Conservation (phyloP, 2,113 vertebrate genomes). For the Paramormyrops kingsleyae region DNA sequence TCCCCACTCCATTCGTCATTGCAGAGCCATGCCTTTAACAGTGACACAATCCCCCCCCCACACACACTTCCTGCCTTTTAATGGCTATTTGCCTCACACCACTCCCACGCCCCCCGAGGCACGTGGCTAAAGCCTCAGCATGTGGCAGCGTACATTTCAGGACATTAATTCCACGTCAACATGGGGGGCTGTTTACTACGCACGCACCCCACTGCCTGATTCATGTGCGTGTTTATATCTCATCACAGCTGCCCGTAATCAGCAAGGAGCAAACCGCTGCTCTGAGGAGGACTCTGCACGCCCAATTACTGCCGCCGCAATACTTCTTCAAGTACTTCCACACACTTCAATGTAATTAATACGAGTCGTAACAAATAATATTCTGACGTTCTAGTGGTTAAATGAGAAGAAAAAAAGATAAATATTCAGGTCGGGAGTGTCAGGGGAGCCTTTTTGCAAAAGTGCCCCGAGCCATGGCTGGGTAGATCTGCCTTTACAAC, state of each 20-base stretch:
- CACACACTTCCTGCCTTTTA: background rate
- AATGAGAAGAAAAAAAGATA: background rate
- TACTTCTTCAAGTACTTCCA: background rate
- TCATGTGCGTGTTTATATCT: conserved; percentile 32
- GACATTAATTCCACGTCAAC: background rate
- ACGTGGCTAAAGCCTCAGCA: background rate
- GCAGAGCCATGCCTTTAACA: background rate
- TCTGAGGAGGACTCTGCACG: conserved; percentile 22
- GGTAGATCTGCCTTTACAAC: background rate
- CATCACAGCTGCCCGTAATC: conserved; percentile 29
- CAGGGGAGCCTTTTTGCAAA: background rate
- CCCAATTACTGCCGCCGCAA: conserved; percentile 28
- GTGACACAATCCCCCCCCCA: background rate
- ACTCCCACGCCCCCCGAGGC: background rate
- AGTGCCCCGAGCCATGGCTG: background rate
- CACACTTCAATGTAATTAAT: conserved; percentile 30
- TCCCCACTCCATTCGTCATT: background rate
- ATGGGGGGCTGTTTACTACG: conserved; percentile 9
- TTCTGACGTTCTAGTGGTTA: conserved; percentile 4
- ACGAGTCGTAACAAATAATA: conserved; percentile 23
- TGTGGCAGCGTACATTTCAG: background rate
- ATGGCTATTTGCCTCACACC: background rate
- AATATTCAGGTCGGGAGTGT: background rate
- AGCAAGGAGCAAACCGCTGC: conserved; percentile 19
- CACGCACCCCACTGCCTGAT: conserved; percentile 18